Percentiles rank a stretch among this genome's conserved stretches.
Evolutionary conservation across 2,888 invertebrate species (phyloP).

Genomic region (Coecobrya sp.): DNA sequence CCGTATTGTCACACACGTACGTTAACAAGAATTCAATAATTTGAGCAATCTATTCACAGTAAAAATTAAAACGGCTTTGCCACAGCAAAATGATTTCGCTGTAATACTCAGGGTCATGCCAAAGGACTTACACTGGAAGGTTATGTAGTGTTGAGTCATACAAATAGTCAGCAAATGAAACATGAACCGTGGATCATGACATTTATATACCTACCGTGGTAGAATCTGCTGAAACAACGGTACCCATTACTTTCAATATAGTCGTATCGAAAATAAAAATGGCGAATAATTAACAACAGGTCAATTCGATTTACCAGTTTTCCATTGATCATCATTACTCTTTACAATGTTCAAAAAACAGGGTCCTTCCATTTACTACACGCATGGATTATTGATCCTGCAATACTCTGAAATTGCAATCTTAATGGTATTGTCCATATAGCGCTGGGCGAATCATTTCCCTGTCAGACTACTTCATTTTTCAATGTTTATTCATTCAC

Average conservation of each 20-base stretch:
- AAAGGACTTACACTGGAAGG: slow-evolving; percentile 1
- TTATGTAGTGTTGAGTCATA: background rate
- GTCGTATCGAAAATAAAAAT: background rate
- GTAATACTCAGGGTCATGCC: slow-evolving; percentile 3
- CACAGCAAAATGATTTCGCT: background rate
- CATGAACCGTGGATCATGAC: background rate
- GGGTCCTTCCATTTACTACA: slow-evolving; percentile 15
- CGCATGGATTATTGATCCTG: background rate
- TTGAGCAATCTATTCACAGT: too few species aligned
- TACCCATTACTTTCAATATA: background rate
- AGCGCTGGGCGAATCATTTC: background rate
- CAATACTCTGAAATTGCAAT: background rate
- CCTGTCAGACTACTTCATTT: background rate
- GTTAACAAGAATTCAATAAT: too few species aligned
- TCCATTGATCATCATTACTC: background rate
- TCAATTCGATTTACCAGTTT: background rate
- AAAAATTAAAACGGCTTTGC: background rate
- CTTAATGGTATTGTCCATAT: background rate
- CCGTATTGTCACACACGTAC: too few species aligned
- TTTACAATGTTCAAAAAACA: background rate
- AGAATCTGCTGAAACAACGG: background rate
- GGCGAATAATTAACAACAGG: background rate
- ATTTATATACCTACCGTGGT: background rate
- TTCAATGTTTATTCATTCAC: too few species aligned
- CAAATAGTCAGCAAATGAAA: background rate